Evolutionary conservation across 2,797 vertebrate genomes (phyloP).

Genomic region (Sparus aurata): DNA sequence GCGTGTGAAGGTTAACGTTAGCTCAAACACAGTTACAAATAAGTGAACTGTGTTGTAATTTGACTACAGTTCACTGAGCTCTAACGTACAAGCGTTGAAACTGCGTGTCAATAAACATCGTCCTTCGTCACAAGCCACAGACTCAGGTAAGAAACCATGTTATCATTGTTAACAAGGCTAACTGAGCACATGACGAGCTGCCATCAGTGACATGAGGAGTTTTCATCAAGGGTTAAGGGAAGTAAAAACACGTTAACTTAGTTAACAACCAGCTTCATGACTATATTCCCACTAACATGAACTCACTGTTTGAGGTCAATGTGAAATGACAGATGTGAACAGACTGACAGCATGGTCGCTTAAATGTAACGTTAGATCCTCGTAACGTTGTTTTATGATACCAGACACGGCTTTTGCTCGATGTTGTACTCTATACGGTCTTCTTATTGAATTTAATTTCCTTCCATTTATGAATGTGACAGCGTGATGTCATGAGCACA

Average conservation of each 20-base stretch:
- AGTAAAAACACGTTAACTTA: no score
- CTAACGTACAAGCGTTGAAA: accelerated
- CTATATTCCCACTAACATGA: no score
- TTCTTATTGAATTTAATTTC: no score
- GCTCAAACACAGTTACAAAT: accelerated
- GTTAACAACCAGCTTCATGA: no score
- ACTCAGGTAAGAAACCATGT: conserved; percentile 26
- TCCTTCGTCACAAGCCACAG: neutral
- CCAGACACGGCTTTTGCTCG: no score
- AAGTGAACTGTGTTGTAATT: accelerated
- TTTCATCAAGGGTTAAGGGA: neutral
- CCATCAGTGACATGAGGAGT: neutral
- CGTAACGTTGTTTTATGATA: no score
- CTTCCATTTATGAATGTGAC: no score
- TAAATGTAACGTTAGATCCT: neutral
- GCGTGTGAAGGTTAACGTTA: conserved; percentile 50
- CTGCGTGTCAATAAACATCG: accelerated
- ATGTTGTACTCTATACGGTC: no score
- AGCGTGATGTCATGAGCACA: no score
- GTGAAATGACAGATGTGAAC: neutral
- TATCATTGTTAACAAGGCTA: neutral
- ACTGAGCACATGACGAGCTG: neutral
- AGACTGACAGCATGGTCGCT: neutral
- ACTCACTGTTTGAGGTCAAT: no score
- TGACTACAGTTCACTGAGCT: neutral